Percentiles rank a stretch among this genome's conserved stretches.
Evolutionary conservation across 64 coral and sea anemone genomes (phyloP).

Genomic region (Montipora foliosa): DNA sequence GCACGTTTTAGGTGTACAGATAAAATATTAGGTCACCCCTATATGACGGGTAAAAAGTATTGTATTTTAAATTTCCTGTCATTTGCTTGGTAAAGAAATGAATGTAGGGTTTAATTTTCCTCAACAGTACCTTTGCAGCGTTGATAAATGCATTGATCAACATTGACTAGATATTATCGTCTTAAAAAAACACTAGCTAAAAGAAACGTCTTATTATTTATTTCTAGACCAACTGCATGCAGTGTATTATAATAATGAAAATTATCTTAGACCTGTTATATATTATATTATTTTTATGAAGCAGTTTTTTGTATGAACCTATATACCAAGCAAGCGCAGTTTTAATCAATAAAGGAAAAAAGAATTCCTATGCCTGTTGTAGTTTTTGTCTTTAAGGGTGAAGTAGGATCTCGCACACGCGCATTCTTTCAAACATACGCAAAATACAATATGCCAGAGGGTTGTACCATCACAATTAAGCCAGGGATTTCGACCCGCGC

Average conservation of each 20-base stretch:
- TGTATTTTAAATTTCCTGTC: neutral
- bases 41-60: neutral
- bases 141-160: neutral
- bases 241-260: slow-evolving; percentile 35
- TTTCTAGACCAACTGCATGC: neutral
- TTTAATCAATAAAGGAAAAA: slow-evolving; percentile 28
- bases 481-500: too few species aligned
- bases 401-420: neutral
- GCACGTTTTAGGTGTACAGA: slow-evolving; percentile 29
- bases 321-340: slow-evolving; percentile 4
- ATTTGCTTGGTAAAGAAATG: neutral
- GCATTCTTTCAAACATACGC: too few species aligned
- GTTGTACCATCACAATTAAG: too few species aligned
- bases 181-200: neutral
- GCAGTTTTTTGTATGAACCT: slow-evolving; percentile 37
- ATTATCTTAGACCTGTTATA: slow-evolving; percentile 49
- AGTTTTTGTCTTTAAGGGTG: neutral
- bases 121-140: neutral
- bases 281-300: slow-evolving; percentile 63
- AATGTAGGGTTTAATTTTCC: neutral
- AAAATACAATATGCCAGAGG: too few species aligned
- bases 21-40: neutral
- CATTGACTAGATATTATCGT: neutral
- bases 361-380: neutral
- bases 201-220: slow-evolving; percentile 38